A percentile compares a stretch with the other conserved stretches of the same genome.
Evolutionary conservation across 1,140 invertebrate species (phyloP).

Genomic region (Sitophilus oryzae): DNA sequence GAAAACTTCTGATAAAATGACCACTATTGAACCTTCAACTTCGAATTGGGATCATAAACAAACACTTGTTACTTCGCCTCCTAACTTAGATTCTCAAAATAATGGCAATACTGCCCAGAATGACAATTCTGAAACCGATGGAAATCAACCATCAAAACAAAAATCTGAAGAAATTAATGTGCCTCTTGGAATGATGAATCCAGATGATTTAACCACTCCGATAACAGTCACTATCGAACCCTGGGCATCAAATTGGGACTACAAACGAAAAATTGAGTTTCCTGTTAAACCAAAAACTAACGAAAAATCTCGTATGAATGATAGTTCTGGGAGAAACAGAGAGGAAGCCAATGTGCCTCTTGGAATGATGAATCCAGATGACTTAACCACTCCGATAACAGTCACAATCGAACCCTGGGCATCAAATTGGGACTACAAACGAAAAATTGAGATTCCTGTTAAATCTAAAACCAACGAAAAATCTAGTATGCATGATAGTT

Average conservation of each 20-base stretch:
- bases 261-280: background rate
- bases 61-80: background rate
- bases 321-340: too few species aligned
- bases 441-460: background rate
- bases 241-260: constrained; percentile 3
- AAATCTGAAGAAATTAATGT: background rate
- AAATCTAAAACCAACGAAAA: background rate
- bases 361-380: constrained; percentile 8
- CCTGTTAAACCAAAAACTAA: background rate
- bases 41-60: too few species aligned
- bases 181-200: constrained; percentile 7
- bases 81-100: background rate
- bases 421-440: background rate
- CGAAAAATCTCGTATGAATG: background rate
- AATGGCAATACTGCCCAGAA: background rate
- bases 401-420: constrained; percentile 6
- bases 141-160: background rate
- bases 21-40: background rate
- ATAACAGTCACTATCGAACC: constrained; percentile 1
- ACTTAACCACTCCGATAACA: background rate
- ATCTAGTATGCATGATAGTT: background rate
- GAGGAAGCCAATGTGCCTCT: background rate
- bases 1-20: background rate
- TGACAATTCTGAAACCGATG: background rate
- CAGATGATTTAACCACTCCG: background rate